Evolutionary conservation across 2,888 invertebrate genomes (phyloP), one percentile per base, ranked within the genome.

Genomic region (Darwinula stevensoni): DNA sequence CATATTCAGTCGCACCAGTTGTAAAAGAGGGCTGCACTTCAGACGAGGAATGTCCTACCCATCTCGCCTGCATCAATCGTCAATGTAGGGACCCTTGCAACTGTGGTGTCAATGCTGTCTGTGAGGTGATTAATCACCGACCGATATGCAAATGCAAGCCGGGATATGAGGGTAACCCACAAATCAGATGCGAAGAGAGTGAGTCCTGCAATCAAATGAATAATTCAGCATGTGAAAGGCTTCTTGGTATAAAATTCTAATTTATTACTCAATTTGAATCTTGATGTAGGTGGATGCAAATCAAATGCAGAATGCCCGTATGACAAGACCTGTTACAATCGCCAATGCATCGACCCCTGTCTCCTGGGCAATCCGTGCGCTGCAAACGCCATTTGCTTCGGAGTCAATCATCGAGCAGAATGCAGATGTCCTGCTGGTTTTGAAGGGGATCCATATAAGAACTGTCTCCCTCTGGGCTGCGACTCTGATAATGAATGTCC

Each of bases 51-150:
- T 84, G 84, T 46, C 56, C 61, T 3, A 63, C 62, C 30, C 62
- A 62, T 39, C 73, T 80, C 48, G 68, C 78, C 6, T 84, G 84
- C 45, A 63, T 80, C 27, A 76, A 80, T 45, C 59, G 76, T 43
- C 64, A 73, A 40, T 84, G 84, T 45, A 62, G 73, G 40, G 71
- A 74, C 43, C 78, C 80, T n/a, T 82, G 82, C 49, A 70, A 71
- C 44, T 84, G 82, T 47, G 82, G 82, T 32, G 62, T 37, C 30
- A 70, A 80, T 44, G 70, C 78, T 26, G 63, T 69, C 40, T 84
- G 84, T 44, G 62, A 63, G 38, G 67, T 82, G 4, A 64, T 65
- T 37, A 67, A 76, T 42, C 82, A 82, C 47, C 64, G 76, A 36
- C 78, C 80, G 2, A 65, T 73, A 22, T 84, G 84, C 48, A 72